These are phyloP conservation scores for Stenchaetothrips biformis DNA, from an alignment of 2,888 invertebrate species.

Conservation along the genomic window DNA sequence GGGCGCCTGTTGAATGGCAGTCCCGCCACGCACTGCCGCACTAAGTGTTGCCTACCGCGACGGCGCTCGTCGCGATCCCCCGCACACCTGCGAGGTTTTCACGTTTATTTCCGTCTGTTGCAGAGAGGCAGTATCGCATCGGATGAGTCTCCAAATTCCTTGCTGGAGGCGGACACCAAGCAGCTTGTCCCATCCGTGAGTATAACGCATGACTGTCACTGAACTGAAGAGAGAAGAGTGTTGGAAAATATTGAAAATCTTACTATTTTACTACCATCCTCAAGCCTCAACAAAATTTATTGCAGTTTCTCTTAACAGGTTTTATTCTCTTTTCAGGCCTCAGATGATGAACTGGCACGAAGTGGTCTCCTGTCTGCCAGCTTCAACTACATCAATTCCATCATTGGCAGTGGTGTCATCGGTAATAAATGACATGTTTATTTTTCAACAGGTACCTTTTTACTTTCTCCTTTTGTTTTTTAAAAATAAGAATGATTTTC, in stretches of 20 bases:
- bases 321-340: not conserved
- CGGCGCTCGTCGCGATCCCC: too few relatives aligned
- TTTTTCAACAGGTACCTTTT: not conserved
- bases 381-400: slow-evolving; percentile 84
- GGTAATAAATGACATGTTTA: slow-evolving; percentile 50
- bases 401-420: slow-evolving; percentile 81
- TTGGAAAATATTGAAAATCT: too few relatives aligned
- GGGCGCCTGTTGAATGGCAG: too few relatives aligned
- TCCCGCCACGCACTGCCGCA: too few relatives aligned
- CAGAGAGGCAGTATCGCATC: slow-evolving; percentile 60
- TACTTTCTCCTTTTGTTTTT: slow-evolving; percentile 22
- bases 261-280: too few relatives aligned
- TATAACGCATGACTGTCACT: not conserved
- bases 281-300: too few relatives aligned
- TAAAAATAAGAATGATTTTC: slow-evolving; percentile 4
- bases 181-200: not conserved
- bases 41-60: too few relatives aligned
- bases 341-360: not conserved
- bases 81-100: too few relatives aligned
- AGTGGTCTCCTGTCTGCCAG: slow-evolving; percentile 64
- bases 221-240: not conserved
- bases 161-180: slow-evolving; percentile 5
- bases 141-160: slow-evolving; percentile 54
- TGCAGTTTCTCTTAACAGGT: too few relatives aligned
- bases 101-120: slow-evolving; percentile 38